Percentiles rank a stretch among this genome's conserved stretches.
phyloP scores from a whole-genome alignment of 2,888 invertebrate species.

The Carpatolechia fugitivella region DNA sequence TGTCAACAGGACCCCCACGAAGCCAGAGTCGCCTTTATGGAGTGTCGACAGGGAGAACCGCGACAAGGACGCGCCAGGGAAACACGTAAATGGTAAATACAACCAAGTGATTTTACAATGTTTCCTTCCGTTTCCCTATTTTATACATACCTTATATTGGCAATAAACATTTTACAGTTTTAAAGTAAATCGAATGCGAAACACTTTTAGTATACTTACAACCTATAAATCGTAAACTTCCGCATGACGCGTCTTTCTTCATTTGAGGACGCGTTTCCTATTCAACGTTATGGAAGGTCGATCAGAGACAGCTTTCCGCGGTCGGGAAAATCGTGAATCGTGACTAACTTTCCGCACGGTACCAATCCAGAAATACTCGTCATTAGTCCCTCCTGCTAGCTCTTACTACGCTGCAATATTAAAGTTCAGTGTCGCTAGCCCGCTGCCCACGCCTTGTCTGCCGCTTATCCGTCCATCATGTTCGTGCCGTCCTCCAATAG shows the following conservation, averaged over 20 bases:
- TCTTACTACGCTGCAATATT: slow-evolving; percentile 22
- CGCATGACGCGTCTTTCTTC: slow-evolving; percentile 26
- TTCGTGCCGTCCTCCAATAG: neutral
- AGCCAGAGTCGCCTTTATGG: slow-evolving; percentile 70
- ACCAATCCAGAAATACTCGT: slow-evolving; percentile 74
- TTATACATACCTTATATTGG: neutral
- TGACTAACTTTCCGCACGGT: slow-evolving; percentile 69
- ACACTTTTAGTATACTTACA: neutral
- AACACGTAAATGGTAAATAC: slow-evolving; percentile 68
- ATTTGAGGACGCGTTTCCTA: slow-evolving; percentile 33
- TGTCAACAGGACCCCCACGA: slow-evolving; percentile 61
- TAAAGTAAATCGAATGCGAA: slow-evolving; percentile 18
- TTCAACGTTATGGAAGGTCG: slow-evolving; percentile 57
- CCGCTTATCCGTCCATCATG: neutral
- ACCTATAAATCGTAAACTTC: slow-evolving; percentile 17
- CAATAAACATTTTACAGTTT: slow-evolving; percentile 17
- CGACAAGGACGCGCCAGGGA: slow-evolving; percentile 60
- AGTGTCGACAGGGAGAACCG: slow-evolving; percentile 62
- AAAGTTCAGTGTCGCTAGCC: slow-evolving; percentile 39
- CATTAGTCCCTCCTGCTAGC: slow-evolving; percentile 50
- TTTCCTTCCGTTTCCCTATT: slow-evolving; percentile 4
- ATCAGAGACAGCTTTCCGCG: slow-evolving; percentile 47
- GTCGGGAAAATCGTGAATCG: slow-evolving; percentile 62
- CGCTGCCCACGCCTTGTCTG: slow-evolving; percentile 27
- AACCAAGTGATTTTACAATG: slow-evolving; percentile 7